Evolutionary conservation across 35 echinoderm and acorn worm genomes (phyloP), one percentile per base, ranked within the genome.

Genomic region (Nesometra sesokonis): DNA sequence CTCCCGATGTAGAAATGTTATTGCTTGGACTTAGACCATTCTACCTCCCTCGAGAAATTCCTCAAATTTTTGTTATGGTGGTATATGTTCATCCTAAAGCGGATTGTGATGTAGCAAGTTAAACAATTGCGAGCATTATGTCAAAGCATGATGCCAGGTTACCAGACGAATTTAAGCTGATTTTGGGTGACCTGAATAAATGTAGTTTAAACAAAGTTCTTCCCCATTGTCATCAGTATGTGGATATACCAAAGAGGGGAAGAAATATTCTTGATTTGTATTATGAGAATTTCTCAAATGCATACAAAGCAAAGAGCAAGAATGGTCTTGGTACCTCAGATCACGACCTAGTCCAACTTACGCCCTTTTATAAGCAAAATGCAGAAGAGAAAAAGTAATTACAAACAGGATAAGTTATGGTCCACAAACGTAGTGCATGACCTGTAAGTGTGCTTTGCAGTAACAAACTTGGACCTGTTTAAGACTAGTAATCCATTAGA

Each of bases 1-100:
- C 82, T 31, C 81, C 86, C n/a, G 86, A 92, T 85, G 79, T 92
- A n/a, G 90, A 92, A 36, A 47, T 85, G 11, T 29, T 92, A 2
- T 43, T 86, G 33, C 86, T 92, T 11, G 79, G 82, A 13, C 86
- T 88, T 1, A 35, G 90, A 15, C 86, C 86, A 31, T 92, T 84
- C 39, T 92, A 88, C 67, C 67, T 92, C 5, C 85, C 85, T 52
- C 31, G 81, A 77, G 86, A 87, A 80, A 77, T 91, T 35, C 79
- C 85, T 0, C 90, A 87, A 82, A 77, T 91, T 34, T 86, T 91
- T 79, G 47, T 85, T 0, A 80, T 82, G 11, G 17, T 86, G 37
- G 89, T 86, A 5, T 91, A 86, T 80, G 36, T 91, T 36, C 89
- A 86, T 23, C 84, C 89, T 36, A 35, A 32, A 32, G 84, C 85